phyloP scores from a whole-genome alignment of 92 coral and sea anemone species.

The Virgularia gustaviana region DNA sequence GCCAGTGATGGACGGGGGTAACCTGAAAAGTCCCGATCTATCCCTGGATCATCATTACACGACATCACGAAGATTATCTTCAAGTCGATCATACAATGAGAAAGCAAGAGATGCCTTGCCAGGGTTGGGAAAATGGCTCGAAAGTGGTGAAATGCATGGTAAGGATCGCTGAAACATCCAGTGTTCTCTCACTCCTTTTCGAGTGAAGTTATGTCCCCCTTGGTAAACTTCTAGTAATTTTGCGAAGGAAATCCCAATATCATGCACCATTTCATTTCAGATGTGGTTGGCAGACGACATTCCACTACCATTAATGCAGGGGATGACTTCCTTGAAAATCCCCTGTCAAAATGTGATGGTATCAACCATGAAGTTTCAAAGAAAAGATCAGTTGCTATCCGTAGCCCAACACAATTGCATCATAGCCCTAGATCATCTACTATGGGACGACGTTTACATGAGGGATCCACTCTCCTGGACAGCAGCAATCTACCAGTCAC shows the following conservation, averaged over 20 bases:
- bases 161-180: neutral
- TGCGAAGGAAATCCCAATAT: no score
- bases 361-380: slow-evolving; percentile 16
- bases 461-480: neutral
- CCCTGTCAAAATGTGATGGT: slow-evolving; percentile 5
- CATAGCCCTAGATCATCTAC: neutral
- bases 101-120: slow-evolving; percentile 29
- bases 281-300: no score
- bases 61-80: neutral
- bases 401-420: neutral
- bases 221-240: no score
- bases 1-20: slow-evolving; percentile 17
- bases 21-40: neutral
- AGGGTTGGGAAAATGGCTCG: slow-evolving; percentile 21
- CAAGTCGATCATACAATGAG: slow-evolving; percentile 20
- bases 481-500: neutral
- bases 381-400: slow-evolving; percentile 3
- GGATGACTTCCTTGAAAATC: slow-evolving; percentile 23
- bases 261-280: no score
- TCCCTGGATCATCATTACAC: slow-evolving; percentile 18
- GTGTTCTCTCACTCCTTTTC: no score
- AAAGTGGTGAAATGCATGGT: slow-evolving; percentile 5
- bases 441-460: neutral
- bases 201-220: no score
- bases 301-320: slow-evolving; percentile 14